Base-by-base conservation (phyloP, 92 coral and sea anemone species). In the Hydrozoanthus gracilis region DNA sequence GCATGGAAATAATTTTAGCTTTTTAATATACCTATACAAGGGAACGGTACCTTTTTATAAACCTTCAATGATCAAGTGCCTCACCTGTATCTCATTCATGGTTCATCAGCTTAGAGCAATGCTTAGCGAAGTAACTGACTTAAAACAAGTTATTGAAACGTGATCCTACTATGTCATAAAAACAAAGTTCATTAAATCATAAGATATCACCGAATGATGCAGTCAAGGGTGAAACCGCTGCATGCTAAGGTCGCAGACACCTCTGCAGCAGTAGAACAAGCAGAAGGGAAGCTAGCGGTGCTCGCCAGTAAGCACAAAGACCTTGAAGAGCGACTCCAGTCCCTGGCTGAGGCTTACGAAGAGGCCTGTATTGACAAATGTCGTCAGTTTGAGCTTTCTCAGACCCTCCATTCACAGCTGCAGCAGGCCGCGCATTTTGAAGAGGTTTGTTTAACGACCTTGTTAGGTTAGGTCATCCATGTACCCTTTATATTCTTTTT, bases 131-230 rank as follows among this genome's bases (percentile, higher is more conserved):
- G 39, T 27, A 27, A 27, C 39, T 27, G 2, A 27, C 39, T 2
- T 27, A 27, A 27, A 27, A 27, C 39, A 27, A 27, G 39, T 27
- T 27, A 27, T 0, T 27, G 39, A 27, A 27, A 27, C 39, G 2
- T 27, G 39, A 27, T 27, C 39, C 39, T 2, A 27, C 39, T 27
- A 27, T 27, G 39, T 27, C 39, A 27, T 27, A 27, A 27, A 0
- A 27, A 27, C 39, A 27, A 27, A 27, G 39, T 27, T 2, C 2
- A 27, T 0, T 27, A 27, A 27, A 27, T 92, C 35, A 1, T 49
- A 52, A 96, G 99, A 87, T 96, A 95, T 71, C 99, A 96, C 85
- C 98, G 95, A 44, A 96, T 96, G 99, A 95, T 96, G 98, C 94
- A 95, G 80, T 95, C 95, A 51, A 93, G 94, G 82, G 98, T 96